Evolutionary conservation across 2,888 invertebrate species (phyloP), one percentile per base, ranked within the genome.

Genomic region (Galerucella pusilla): DNA sequence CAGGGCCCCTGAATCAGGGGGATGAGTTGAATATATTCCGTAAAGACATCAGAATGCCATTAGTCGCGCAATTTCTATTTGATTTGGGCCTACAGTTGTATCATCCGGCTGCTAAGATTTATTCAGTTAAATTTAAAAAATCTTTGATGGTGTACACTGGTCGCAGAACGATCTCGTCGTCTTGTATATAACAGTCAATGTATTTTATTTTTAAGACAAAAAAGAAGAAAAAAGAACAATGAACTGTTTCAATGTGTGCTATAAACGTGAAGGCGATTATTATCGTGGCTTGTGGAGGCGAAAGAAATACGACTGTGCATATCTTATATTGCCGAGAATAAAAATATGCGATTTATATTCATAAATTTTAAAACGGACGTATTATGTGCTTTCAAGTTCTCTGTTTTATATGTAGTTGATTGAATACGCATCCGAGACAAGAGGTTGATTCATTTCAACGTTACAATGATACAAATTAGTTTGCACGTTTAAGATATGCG

Each of bases 201-300:
- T 57, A 54, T 54, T 68, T 57, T 68, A 57, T 68, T 68, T 35
- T 20, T 45, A 25, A 25, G 16, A 16, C 10, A 67, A 68, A 75
- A 66, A 49, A 42, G 7, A 10, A 35, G 20, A 67, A 68, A 60
- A 68, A 75, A 75, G 71, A 71, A 63, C 64, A 64, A 71, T 68
- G 68, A 57, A 68, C 54, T 52, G 65, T 60, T 61, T 74, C 59
- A 49, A 69, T 61, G 68, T 68, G 57, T 49, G 67, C 61, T 46
- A 52, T 52, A 72, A 75, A 75, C 72, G 65, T 68, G 73, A 73
- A 75, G 60, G 46, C 70, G 75, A 75, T 75, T 68, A 60, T 67
- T 73, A 75, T 75, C 75, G 61, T 69, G 42, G 35, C 10, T 60
- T 70, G 67, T 65, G 57, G 70, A 69, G 65, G 72, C 65, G 73